Conservation (phyloP, 2,888 invertebrate species). For the Odontomyia ornata region DNA sequence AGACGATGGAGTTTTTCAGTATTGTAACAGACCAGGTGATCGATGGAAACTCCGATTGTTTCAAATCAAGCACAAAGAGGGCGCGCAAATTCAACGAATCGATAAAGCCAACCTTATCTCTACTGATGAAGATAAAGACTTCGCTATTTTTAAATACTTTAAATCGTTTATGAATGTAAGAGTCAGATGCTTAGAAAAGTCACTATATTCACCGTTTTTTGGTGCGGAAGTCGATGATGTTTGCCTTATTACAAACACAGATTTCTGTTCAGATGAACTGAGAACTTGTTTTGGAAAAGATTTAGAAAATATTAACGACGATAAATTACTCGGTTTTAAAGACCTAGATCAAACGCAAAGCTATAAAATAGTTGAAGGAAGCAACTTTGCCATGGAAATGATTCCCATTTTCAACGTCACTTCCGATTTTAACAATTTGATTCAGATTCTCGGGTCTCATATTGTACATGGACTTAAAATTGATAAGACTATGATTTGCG, state of each 20-base stretch:
- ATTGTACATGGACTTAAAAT: background rate
- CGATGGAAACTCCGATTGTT: constrained; percentile 11
- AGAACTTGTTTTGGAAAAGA: background rate
- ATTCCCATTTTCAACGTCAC: constrained; percentile 2
- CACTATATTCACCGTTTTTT: constrained; percentile 12
- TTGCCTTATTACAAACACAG: constrained; percentile 9
- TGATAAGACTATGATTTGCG: background rate
- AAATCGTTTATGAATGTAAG: constrained; percentile 6
- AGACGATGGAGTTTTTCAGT: constrained; percentile 29
- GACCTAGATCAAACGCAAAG: background rate
- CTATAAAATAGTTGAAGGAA: background rate
- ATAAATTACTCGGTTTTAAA: constrained; percentile 2
- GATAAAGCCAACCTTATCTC: background rate
- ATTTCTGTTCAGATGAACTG: background rate
- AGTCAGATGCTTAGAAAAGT: background rate
- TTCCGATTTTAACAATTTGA: constrained; percentile 10
- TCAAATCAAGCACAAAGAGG: constrained; percentile 27
- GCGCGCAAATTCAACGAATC: background rate
- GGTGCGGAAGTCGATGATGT: constrained; percentile 24
- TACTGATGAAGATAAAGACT: background rate
- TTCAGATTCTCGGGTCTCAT: background rate
- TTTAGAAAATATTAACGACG: background rate
- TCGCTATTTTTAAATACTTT: constrained; percentile 28
- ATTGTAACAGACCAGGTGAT: background rate
- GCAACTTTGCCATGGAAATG: background rate